phyloP scores from a whole-genome alignment of 2,888 invertebrate genomes.

The Apodemia hepburni region DNA sequence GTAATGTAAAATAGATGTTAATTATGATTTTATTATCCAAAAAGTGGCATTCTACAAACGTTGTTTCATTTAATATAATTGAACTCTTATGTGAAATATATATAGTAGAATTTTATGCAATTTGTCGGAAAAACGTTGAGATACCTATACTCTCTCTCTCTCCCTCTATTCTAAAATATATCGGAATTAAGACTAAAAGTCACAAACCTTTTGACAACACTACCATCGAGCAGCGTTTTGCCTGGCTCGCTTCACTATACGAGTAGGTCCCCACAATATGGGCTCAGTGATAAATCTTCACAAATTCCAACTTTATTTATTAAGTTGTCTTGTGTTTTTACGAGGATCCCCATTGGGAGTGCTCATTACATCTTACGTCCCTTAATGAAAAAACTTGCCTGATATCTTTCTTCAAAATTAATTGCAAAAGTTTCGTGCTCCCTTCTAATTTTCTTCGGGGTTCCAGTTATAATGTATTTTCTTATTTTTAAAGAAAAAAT shows the following conservation, averaged over 20 bases:
- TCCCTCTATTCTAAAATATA: too few relatives aligned
- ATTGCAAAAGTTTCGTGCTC: conserved; percentile 60
- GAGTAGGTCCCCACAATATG: conserved; percentile 56
- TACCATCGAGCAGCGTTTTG: conserved; percentile 41
- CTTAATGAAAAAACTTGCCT: conserved; percentile 76
- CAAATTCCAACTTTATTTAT: conserved; percentile 75
- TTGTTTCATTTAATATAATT: too few relatives aligned
- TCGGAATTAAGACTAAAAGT: neutral
- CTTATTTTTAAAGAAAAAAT: conserved; percentile 55
- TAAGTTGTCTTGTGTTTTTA: conserved; percentile 78
- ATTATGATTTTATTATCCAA: too few relatives aligned
- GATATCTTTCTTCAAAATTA: conserved; percentile 74
- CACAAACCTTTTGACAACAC: conserved; percentile 26
- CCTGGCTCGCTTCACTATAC: conserved; percentile 44
- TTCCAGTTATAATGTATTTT: conserved; percentile 51
- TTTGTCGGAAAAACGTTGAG: too few relatives aligned
- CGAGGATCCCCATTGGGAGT: conserved; percentile 67
- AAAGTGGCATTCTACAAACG: too few relatives aligned
- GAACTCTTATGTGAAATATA: too few relatives aligned
- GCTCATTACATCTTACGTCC: conserved; percentile 71
- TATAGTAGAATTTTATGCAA: too few relatives aligned
- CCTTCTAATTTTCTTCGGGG: conserved; percentile 50
- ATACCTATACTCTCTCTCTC: too few relatives aligned
- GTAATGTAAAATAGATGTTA: too few relatives aligned
- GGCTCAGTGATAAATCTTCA: conserved; percentile 71